Evolutionary conservation across 2,888 invertebrate genomes (phyloP).

Genomic region (Philhelius pedissequus): DNA sequence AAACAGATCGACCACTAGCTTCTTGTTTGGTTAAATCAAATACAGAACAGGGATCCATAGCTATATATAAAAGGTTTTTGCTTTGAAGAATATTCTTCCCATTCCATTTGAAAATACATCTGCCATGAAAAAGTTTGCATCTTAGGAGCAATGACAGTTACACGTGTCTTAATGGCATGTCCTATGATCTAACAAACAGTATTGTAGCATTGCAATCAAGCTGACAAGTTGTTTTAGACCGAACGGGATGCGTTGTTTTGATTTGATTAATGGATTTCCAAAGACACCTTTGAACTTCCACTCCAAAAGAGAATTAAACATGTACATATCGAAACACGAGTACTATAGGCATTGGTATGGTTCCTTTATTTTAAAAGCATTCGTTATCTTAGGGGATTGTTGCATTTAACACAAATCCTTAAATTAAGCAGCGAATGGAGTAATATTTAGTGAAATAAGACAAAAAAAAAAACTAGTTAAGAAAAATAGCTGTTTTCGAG

Average conservation of each 20-base stretch:
- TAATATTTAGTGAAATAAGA: too few species aligned
- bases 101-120: neutral
- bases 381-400: too few species aligned
- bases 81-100: neutral
- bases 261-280: slow-evolving; percentile 25
- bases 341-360: too few species aligned
- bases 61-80: neutral
- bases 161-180: slow-evolving; percentile 1
- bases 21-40: neutral
- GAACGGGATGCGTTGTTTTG: slow-evolving; percentile 7
- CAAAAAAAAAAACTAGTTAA: too few species aligned
- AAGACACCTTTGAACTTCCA: neutral
- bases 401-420: too few species aligned
- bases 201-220: neutral
- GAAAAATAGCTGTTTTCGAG: too few species aligned
- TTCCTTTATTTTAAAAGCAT: too few species aligned
- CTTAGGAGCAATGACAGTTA: slow-evolving; percentile 13
- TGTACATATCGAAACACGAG: too few species aligned
- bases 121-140: neutral
- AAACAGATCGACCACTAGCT: neutral
- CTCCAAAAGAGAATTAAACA: neutral
- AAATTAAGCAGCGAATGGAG: too few species aligned
- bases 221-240: neutral
- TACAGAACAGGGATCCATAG: neutral
- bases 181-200: neutral